A percentile compares a stretch with the other conserved stretches of the same genome.
Evolutionary conservation across 2,888 invertebrate species (phyloP).

Genomic region (Agrilus biguttatus): DNA sequence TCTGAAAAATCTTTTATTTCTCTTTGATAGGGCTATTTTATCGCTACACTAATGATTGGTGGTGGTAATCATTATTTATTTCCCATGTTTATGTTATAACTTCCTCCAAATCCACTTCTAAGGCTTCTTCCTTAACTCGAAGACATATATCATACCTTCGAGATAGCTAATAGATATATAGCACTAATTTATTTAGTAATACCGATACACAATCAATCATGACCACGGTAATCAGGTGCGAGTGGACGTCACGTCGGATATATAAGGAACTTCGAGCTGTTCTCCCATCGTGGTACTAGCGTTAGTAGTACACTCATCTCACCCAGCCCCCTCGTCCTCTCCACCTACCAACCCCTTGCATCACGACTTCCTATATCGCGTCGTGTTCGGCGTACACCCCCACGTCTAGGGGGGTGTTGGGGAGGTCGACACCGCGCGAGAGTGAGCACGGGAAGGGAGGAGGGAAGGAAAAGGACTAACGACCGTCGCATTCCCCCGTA

Average conservation of each 20-base stretch:
- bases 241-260: slow-evolving; percentile 22
- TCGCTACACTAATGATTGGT: too few species aligned
- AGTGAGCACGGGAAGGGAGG: slow-evolving; percentile 10
- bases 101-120: too few species aligned
- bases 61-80: too few species aligned
- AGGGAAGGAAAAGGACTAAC: slow-evolving; percentile 14
- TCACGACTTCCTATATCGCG: neutral
- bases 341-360: slow-evolving; percentile 10
- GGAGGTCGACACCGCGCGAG: too few species aligned
- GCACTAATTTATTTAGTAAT: slow-evolving; percentile 18
- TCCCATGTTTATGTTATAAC: too few species aligned
- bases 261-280: neutral
- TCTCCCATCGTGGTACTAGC: slow-evolving; percentile 17
- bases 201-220: slow-evolving; percentile 25
- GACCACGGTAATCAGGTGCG: slow-evolving; percentile 25
- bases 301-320: slow-evolving; percentile 33
- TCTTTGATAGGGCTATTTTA: too few species aligned
- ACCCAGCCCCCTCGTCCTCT: slow-evolving; percentile 22
- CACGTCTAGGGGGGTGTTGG: neutral
- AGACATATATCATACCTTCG: too few species aligned
- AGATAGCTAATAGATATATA: slow-evolving; percentile 8
- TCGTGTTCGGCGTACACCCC: neutral
- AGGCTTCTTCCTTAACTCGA: too few species aligned
- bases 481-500: slow-evolving; percentile 19
- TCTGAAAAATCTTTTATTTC: too few species aligned